These are phyloP conservation scores for Plebejus argus DNA, from an alignment of 2,888 invertebrate species.

Conservation along the genomic window DNA sequence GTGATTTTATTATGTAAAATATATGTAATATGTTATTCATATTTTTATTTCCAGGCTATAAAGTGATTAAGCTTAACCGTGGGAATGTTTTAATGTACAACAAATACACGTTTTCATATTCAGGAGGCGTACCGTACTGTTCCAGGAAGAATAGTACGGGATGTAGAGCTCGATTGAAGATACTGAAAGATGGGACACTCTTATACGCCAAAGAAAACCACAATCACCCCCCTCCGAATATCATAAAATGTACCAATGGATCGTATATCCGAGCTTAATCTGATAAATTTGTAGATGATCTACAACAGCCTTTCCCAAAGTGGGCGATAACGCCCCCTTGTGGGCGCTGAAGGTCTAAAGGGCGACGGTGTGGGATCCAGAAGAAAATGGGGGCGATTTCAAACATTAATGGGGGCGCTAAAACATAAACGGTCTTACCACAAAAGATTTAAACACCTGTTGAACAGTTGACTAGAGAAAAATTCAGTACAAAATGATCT, in stretches of 20 bases:
- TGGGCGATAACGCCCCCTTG: too few species aligned
- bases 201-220: constrained; percentile 33
- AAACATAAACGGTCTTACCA: too few species aligned
- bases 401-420: too few species aligned
- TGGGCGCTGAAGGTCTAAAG: too few species aligned
- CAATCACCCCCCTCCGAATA: constrained; percentile 45
- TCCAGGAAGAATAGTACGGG: constrained; percentile 39
- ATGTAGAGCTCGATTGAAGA: constrained; percentile 42
- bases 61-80: constrained; percentile 39
- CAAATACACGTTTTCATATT: constrained; percentile 43
- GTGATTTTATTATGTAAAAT: too few species aligned
- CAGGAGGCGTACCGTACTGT: constrained; percentile 40
- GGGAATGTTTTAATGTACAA: constrained; percentile 40
- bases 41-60: constrained; percentile 31
- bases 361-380: too few species aligned
- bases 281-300: too few species aligned
- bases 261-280: constrained; percentile 34
- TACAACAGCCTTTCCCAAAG: too few species aligned
- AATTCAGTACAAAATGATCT: too few species aligned
- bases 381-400: too few species aligned
- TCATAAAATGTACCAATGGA: constrained; percentile 39
- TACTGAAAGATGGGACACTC: constrained; percentile 37
- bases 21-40: not conserved
- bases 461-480: too few species aligned
- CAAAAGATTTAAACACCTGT: too few species aligned